These are phyloP conservation scores for Zoanthus gigantus DNA, from an alignment of 92 coral and sea anemone species.

Conservation along the genomic window DNA sequence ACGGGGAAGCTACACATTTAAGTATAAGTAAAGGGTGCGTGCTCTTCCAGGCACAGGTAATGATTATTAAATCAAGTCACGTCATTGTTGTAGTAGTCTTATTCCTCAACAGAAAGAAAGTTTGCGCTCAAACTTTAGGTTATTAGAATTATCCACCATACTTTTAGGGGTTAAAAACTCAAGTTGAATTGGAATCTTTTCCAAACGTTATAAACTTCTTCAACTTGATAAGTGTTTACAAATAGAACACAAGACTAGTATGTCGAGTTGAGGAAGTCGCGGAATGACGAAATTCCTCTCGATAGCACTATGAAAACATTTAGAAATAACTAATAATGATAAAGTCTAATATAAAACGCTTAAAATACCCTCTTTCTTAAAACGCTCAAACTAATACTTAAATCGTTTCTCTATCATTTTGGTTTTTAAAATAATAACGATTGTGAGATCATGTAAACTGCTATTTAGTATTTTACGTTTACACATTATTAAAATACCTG, in stretches of 20 bases:
- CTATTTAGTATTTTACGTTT: too few relatives aligned
- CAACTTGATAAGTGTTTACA: slow-evolving; percentile 3
- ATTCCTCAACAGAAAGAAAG: background rate
- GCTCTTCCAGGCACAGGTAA: background rate
- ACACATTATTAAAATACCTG: too few relatives aligned
- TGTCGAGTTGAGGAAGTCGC: background rate
- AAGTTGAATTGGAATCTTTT: background rate
- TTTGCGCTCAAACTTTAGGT: background rate
- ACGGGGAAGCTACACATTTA: background rate
- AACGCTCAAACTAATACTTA: background rate
- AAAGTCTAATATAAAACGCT: background rate
- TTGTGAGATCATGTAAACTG: too few relatives aligned
- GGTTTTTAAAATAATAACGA: too few relatives aligned
- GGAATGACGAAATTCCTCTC: slow-evolving; percentile 25
- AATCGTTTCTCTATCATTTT: too few relatives aligned
- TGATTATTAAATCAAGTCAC: background rate
- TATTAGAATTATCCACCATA: background rate
- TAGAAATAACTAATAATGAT: background rate
- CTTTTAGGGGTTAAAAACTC: background rate
- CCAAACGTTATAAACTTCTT: slow-evolving; percentile 9
- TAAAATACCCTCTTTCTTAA: background rate
- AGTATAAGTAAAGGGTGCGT: background rate
- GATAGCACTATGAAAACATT: background rate
- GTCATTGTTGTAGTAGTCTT: background rate
- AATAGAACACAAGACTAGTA: background rate